Evolutionary conservation across 2,113 vertebrate species (phyloP).

Genomic region (Nothoprocta pentlandii): DNA sequence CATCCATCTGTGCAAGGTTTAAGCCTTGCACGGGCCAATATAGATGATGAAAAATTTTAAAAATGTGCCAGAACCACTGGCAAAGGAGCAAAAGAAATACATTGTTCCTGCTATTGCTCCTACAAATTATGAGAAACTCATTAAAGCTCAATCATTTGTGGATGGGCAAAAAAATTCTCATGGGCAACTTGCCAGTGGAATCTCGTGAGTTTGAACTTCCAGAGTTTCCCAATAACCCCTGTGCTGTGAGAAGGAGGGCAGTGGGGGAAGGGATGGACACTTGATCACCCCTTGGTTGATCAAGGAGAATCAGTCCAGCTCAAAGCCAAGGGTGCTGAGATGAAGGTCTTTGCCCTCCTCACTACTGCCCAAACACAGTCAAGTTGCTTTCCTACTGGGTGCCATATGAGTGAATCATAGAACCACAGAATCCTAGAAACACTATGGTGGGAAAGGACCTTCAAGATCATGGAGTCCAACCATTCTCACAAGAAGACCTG

Average conservation of each 20-base stretch:
- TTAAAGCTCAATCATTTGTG: constrained; percentile 24
- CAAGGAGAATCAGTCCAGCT: neutral
- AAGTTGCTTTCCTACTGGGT: neutral
- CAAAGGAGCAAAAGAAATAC: neutral
- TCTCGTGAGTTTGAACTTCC: constrained; percentile 25
- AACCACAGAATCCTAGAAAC: too few relatives aligned
- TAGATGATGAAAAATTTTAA: neutral
- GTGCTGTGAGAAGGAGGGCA: neutral
- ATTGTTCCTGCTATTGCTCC: neutral
- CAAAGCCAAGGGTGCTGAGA: neutral
- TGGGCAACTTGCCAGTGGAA: constrained; percentile 15
- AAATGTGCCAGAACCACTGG: neutral
- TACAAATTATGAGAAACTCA: constrained; percentile 35
- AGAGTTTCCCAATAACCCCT: neutral
- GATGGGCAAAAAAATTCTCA: constrained; percentile 42
- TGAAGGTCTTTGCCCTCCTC: neutral
- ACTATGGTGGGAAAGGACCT: too few relatives aligned
- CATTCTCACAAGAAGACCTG: neutral
- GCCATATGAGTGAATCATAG: neutral
- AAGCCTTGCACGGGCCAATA: constrained; percentile 25
- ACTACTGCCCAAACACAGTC: neutral
- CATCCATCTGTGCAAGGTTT: constrained; percentile 31
- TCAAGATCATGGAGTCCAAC: too few relatives aligned
- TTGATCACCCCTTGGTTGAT: neutral
- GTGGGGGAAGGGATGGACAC: neutral